Percentiles rank a stretch among this genome's conserved stretches.
Conservation (phyloP, 2,888 invertebrate genomes). For the Lithophane socia region DNA sequence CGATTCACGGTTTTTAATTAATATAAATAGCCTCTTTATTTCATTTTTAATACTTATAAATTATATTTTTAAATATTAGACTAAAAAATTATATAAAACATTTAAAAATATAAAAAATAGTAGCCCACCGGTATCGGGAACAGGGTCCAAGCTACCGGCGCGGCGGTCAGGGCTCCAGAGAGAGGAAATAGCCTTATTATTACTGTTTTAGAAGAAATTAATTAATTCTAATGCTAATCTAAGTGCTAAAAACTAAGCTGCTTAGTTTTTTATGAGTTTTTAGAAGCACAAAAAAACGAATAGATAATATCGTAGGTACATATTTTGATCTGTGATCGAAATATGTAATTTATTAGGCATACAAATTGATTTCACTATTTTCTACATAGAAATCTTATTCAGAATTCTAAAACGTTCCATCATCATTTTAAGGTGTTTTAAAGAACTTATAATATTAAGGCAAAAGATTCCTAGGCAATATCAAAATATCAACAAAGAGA, state of each 20-base stretch:
- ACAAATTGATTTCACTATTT: not conserved
- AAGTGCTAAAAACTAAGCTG: conserved; percentile 32
- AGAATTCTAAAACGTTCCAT: not conserved
- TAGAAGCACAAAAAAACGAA: not conserved
- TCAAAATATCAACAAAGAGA: not conserved
- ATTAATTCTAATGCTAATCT: conserved; percentile 21
- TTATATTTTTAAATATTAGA: too few relatives aligned
- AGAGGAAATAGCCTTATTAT: not conserved
- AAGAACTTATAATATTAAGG: not conserved
- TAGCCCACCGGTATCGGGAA: too few relatives aligned
- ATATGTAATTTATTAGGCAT: not conserved
- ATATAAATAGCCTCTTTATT: not conserved
- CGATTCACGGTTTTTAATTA: conserved; percentile 25
- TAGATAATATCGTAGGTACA: not conserved
- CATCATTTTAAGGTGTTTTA: not conserved
- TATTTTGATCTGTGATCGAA: not conserved
- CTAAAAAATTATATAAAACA: too few relatives aligned
- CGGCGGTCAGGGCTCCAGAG: too few relatives aligned
- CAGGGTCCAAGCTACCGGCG: too few relatives aligned
- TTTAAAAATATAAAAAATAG: too few relatives aligned
- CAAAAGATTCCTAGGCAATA: not conserved
- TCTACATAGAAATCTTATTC: not conserved
- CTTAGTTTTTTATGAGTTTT: conserved; percentile 11
- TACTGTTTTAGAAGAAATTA: conserved; percentile 23
- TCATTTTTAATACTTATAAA: too few relatives aligned